Percentiles rank a stretch among this genome's conserved stretches.
Evolutionary conservation across 2,113 vertebrate species (phyloP).

Genomic region (Tinamus guttatus): DNA sequence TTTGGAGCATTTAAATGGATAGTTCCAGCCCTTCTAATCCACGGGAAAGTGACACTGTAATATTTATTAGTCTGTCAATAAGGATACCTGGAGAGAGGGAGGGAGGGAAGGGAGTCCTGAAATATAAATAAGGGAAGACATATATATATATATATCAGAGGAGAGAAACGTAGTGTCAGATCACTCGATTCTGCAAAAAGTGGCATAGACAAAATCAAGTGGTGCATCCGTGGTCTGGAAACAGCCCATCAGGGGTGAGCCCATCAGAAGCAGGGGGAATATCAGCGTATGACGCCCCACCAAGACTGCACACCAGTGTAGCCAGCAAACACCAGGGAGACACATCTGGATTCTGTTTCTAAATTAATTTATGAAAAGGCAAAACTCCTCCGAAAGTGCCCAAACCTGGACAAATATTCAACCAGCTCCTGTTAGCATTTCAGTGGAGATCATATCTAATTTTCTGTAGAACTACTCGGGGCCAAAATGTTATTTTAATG

Average conservation of each 20-base stretch:
- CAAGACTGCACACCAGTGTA: constrained; percentile 6
- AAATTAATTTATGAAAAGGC: constrained; percentile 61
- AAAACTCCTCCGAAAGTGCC: constrained; percentile 20
- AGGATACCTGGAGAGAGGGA: not conserved
- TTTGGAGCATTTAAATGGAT: constrained; percentile 19
- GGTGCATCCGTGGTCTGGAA: not conserved
- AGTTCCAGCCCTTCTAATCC: constrained; percentile 12
- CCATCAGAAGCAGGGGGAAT: not conserved
- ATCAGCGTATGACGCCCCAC: not conserved
- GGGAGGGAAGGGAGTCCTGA: not conserved
- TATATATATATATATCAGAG: not conserved
- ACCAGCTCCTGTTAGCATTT: constrained; percentile 1
- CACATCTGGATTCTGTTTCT: constrained; percentile 44
- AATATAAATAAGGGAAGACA: not conserved
- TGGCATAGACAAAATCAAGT: not conserved
- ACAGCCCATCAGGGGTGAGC: not conserved
- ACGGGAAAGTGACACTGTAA: not conserved
- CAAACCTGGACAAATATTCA: constrained; percentile 34
- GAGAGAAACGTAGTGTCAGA: not conserved
- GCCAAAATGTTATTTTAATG: not conserved
- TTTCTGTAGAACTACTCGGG: constrained; percentile 31
- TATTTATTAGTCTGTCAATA: constrained; percentile 48
- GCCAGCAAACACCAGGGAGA: not conserved
- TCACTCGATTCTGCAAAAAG: not conserved
- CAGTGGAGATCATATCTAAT: not conserved